Percentiles rank a stretch among this genome's conserved stretches.
phyloP scores from a whole-genome alignment of 2,113 vertebrate genomes.

The Argyrosomus japonicus region DNA sequence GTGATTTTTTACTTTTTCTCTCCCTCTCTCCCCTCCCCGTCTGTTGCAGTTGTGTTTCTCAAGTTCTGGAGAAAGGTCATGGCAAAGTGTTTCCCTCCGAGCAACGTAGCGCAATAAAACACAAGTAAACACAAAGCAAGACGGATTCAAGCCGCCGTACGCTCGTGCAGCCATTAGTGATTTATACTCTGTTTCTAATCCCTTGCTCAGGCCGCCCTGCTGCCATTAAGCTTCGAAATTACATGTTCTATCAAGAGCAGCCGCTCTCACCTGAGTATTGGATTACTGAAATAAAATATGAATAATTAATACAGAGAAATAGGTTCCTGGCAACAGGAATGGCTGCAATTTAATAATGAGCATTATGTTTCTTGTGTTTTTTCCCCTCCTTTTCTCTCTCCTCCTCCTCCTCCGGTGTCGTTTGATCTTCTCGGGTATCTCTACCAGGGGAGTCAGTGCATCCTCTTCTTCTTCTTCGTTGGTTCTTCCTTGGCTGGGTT shows the following conservation, averaged over 20 bases:
- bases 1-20: constrained; percentile 27
- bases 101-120: constrained; percentile 79
- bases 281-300: constrained; percentile 98
- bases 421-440: constrained; percentile 88
- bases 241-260: constrained; percentile 87
- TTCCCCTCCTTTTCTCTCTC: constrained; percentile 63
- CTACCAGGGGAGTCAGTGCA: constrained; percentile 64
- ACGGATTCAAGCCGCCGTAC: constrained; percentile 70
- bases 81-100: constrained; percentile 77
- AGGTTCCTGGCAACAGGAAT: constrained; percentile 95
- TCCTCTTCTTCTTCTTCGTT: constrained; percentile 58
- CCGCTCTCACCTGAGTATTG: constrained; percentile 98
- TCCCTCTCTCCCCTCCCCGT: too few species aligned
- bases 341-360: constrained; percentile 98
- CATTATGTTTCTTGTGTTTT: constrained; percentile 87
- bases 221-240: constrained; percentile 94
- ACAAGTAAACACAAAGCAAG: constrained; percentile 80
- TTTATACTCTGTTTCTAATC: constrained; percentile 77
- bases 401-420: constrained; percentile 77
- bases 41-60: constrained; percentile 33
- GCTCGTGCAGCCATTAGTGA: constrained; percentile 74
- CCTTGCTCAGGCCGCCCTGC: constrained; percentile 74
- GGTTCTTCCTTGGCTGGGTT: constrained; percentile 46
- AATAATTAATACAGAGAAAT: constrained; percentile 99
- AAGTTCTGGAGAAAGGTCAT: constrained; percentile 76